phyloP scores from a whole-genome alignment of 2,113 vertebrate genomes.

The Heloderma charlesbogerti region DNA sequence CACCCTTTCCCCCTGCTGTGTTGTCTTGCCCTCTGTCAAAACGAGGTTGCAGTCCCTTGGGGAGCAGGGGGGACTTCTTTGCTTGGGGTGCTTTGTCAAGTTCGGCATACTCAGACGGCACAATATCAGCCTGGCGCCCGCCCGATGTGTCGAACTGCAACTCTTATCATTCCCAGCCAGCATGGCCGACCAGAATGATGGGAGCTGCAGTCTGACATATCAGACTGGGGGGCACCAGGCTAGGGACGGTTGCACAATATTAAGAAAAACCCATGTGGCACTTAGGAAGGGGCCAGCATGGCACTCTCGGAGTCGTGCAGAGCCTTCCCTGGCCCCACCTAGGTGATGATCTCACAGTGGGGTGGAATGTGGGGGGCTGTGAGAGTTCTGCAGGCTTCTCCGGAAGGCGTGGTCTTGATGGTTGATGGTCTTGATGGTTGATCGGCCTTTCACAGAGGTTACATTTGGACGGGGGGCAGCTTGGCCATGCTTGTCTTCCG shows the following conservation, averaged over 20 bases:
- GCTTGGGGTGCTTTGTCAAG: neutral
- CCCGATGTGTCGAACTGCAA: too few species aligned
- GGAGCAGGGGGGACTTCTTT: neutral
- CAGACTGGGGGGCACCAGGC: neutral
- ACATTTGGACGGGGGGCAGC: neutral
- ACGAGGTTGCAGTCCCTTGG: neutral
- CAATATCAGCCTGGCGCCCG: too few species aligned
- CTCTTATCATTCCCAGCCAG: too few species aligned
- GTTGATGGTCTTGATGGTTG: fast-evolving
- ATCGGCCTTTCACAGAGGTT: too few species aligned
- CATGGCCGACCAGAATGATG: too few species aligned
- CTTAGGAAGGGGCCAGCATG: neutral
- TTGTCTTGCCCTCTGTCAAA: neutral
- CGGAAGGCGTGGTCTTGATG: fast-evolving
- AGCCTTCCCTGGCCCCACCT: too few species aligned
- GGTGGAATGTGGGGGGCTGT: neutral
- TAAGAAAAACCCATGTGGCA: neutral
- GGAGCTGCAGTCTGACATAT: too few species aligned
- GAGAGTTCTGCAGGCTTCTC: fast-evolving
- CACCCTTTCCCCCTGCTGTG: too few species aligned
- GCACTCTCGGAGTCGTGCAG: fast-evolving
- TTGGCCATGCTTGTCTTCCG: neutral
- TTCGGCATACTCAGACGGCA: too few species aligned
- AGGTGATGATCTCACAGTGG: fast-evolving
- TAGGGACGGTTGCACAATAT: neutral